Percentiles rank a stretch among this genome's conserved stretches.
Evolutionary conservation across 2,888 invertebrate genomes (phyloP).

Genomic region (Xestia xanthographa): DNA sequence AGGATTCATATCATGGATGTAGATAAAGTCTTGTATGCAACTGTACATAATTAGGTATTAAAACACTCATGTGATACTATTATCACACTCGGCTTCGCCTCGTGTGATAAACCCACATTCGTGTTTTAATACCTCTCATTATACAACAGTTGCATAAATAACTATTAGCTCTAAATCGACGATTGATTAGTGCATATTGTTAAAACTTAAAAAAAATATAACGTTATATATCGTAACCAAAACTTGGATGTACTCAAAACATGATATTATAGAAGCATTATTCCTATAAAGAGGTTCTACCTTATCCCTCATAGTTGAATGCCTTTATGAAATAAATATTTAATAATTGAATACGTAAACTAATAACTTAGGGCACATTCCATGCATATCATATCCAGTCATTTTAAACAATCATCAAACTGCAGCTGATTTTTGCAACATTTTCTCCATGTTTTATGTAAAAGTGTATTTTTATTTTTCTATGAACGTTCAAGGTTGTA

Average conservation of each 20-base stretch:
- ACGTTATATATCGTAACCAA: background rate
- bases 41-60: too few relatives aligned
- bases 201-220: background rate
- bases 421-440: constrained; percentile 11
- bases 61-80: too few relatives aligned
- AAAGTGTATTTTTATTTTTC: constrained; percentile 35
- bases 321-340: background rate
- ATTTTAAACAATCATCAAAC: background rate
- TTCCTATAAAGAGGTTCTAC: background rate
- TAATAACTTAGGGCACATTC: constrained; percentile 23
- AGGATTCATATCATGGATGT: too few relatives aligned
- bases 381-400: constrained; percentile 52
- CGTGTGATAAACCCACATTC: too few relatives aligned
- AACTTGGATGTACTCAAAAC: background rate
- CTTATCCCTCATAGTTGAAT: constrained; percentile 11
- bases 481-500: constrained; percentile 40
- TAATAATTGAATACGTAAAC: background rate
- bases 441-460: constrained; percentile 15
- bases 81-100: too few relatives aligned
- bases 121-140: too few relatives aligned
- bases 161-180: background rate
- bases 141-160: too few relatives aligned
- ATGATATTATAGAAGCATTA: background rate
- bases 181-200: background rate
- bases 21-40: too few relatives aligned